phyloP scores from a whole-genome alignment of 1,140 invertebrate species.

The Magallana angulata region DNA sequence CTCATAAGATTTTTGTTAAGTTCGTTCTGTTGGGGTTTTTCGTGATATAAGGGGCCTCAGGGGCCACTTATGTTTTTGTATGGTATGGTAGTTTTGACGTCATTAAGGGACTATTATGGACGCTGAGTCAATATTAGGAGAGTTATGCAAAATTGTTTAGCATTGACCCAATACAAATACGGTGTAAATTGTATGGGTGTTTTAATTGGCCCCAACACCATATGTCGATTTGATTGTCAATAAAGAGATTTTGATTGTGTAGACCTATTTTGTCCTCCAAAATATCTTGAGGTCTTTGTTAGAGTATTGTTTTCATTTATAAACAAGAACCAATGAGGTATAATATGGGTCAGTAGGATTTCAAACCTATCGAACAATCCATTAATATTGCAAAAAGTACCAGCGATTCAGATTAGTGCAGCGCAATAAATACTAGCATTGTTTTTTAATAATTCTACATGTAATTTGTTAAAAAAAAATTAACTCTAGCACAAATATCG shows the following conservation, averaged over 20 bases:
- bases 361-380: no score
- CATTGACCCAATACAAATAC: conserved; percentile 27
- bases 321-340: no score
- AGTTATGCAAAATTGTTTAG: conserved; percentile 34
- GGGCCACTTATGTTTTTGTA: conserved; percentile 18
- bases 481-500: no score
- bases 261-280: not conserved
- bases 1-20: conserved; percentile 28
- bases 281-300: not conserved
- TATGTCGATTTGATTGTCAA: not conserved
- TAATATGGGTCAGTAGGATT: no score
- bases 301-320: not conserved
- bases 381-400: no score
- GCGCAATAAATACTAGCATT: no score
- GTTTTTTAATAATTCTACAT: no score
- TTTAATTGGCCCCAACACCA: conserved; percentile 19
- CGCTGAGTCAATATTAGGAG: conserved; percentile 19
- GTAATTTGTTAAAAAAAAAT: no score
- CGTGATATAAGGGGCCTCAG: conserved; percentile 1
- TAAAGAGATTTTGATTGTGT: not conserved
- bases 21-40: not conserved
- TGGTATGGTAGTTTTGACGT: conserved; percentile 16
- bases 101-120: conserved; percentile 18
- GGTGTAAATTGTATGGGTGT: conserved; percentile 10
- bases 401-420: no score